phyloP scores from a whole-genome alignment of 2,113 vertebrate species.

The Corythoichthys haematopterus region DNA sequence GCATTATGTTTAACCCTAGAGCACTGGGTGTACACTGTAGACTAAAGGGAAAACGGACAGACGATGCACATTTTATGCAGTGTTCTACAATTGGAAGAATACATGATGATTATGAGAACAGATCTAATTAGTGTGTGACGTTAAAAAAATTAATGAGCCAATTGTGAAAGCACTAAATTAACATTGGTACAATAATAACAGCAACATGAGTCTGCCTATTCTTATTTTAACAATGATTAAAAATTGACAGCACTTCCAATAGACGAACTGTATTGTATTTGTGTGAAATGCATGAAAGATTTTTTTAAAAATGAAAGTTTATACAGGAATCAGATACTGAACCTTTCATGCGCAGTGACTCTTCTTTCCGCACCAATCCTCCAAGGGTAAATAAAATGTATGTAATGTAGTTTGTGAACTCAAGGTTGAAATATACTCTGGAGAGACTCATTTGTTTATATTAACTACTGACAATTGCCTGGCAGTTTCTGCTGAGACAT shows the following conservation, averaged over 20 bases:
- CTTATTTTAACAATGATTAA: not conserved
- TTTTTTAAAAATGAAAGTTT: not conserved
- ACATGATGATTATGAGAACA: conserved; percentile 20
- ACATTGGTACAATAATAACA: conserved; percentile 7
- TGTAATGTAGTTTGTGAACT: conserved; percentile 19
- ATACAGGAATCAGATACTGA: conserved; percentile 1
- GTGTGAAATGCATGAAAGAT: not conserved
- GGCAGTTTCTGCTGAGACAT: conserved; percentile 51
- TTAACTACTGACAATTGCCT: conserved; percentile 45
- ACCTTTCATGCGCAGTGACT: not conserved
- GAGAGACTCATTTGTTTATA: conserved; percentile 42
- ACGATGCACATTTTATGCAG: conserved; percentile 32
- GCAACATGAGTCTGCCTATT: not conserved
- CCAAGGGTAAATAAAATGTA: not conserved
- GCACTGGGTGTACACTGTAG: conserved; percentile 40
- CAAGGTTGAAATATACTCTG: conserved; percentile 27
- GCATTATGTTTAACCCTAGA: conserved; percentile 67
- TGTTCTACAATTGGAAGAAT: conserved; percentile 25
- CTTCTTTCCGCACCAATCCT: not conserved
- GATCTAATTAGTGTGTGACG: not conserved
- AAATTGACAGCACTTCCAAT: not conserved
- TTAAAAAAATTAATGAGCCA: not conserved
- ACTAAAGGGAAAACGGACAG: conserved; percentile 22
- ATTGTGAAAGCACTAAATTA: conserved; percentile 1
- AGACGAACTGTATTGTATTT: not conserved